Percentiles rank a stretch among this genome's conserved stretches.
phyloP scores from a whole-genome alignment of 2,888 invertebrate genomes.

The Parnassius apollo region DNA sequence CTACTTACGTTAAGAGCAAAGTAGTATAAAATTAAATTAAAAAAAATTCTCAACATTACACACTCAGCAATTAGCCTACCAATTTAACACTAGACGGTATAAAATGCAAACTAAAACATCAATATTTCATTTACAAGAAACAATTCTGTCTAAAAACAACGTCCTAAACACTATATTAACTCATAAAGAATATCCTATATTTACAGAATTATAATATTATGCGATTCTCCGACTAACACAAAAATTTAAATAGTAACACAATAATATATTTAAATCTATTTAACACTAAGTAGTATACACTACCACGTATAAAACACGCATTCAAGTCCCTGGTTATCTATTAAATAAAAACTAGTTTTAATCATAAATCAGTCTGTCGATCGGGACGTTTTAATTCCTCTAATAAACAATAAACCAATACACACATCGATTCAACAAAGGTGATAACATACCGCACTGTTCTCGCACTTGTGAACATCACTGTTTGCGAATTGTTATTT shows the following conservation, averaged over 20 bases:
- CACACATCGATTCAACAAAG: slow-evolving; percentile 68
- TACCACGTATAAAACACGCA: slow-evolving; percentile 80
- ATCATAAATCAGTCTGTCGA: slow-evolving; percentile 80
- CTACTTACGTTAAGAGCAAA: slow-evolving; percentile 69
- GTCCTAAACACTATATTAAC: slow-evolving; percentile 47
- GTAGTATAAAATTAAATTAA: slow-evolving; percentile 73
- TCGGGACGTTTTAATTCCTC: slow-evolving; percentile 81
- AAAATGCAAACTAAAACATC: slow-evolving; percentile 81
- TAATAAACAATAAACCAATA: slow-evolving; percentile 74
- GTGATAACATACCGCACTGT: slow-evolving; percentile 46
- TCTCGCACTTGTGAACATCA: slow-evolving; percentile 46
- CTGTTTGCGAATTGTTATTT: slow-evolving; percentile 22
- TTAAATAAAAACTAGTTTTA: slow-evolving; percentile 65
- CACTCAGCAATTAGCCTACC: slow-evolving; percentile 61
- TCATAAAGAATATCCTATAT: slow-evolving; percentile 68
- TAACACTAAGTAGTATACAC: slow-evolving; percentile 76
- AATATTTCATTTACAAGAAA: slow-evolving; percentile 78
- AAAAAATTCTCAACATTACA: slow-evolving; percentile 65
- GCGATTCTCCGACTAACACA: slow-evolving; percentile 70
- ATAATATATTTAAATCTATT: slow-evolving; percentile 73
- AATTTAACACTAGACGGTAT: slow-evolving; percentile 68
- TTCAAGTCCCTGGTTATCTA: slow-evolving; percentile 75
- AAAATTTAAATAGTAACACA: slow-evolving; percentile 74
- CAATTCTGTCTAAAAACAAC: slow-evolving; percentile 75
- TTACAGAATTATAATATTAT: slow-evolving; percentile 79